phyloP scores from a whole-genome alignment of 1,140 invertebrate genomes.

The Dinothrombium tinctorium region DNA sequence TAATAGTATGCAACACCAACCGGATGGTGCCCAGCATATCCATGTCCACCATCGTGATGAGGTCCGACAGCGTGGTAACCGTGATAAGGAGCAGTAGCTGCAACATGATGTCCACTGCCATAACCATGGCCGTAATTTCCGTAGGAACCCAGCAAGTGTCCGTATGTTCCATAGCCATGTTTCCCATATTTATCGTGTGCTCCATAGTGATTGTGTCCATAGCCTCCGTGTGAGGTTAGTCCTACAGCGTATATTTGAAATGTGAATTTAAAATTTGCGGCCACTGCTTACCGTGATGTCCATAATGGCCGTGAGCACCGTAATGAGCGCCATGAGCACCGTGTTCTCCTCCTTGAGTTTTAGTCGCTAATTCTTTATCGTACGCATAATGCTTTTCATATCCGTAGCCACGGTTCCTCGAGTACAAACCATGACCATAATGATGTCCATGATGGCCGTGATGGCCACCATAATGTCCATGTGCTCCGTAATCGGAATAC shows the following conservation, averaged over 20 bases:
- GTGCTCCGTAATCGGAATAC: slow-evolving; percentile 1
- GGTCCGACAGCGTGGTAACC: too few species aligned
- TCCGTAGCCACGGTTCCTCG: slow-evolving; percentile 15
- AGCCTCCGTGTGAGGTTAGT: not conserved
- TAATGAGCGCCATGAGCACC: not conserved
- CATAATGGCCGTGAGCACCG: slow-evolving; percentile 1
- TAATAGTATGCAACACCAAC: too few species aligned
- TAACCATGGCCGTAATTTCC: not conserved
- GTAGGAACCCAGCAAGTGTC: slow-evolving; percentile 2
- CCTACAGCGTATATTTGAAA: not conserved
- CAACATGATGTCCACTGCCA: too few species aligned
- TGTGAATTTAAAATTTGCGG: not conserved
- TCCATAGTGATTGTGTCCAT: slow-evolving; percentile 5
- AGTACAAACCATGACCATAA: slow-evolving; percentile 7
- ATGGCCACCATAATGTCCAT: slow-evolving; percentile 2
- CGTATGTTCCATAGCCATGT: slow-evolving; percentile 1
- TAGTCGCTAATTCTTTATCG: slow-evolving; percentile 13
- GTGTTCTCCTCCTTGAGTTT: not conserved
- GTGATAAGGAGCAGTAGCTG: too few species aligned
- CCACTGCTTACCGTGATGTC: not conserved
- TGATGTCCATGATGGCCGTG: slow-evolving; percentile 5
- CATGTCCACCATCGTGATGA: too few species aligned
- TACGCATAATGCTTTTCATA: slow-evolving; percentile 17
- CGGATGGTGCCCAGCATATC: too few species aligned
- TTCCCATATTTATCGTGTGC: not conserved